Base-by-base conservation (phyloP, 1,140 invertebrate genomes). In the Eupristina koningsbergeri region DNA sequence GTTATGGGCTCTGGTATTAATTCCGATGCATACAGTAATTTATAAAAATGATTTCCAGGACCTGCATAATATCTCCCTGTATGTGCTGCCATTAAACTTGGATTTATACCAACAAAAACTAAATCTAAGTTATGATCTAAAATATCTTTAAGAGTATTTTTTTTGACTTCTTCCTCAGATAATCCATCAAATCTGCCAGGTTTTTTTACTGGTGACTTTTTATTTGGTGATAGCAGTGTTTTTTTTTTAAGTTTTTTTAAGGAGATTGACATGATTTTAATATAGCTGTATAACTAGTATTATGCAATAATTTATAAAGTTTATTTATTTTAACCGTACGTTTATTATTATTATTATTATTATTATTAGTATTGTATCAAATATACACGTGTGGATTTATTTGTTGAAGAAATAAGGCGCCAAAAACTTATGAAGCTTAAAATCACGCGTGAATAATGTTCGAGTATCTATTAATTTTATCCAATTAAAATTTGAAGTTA, bases 1-100 rank as follows among this genome's bases (percentile, higher is more conserved):
- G 74, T 90, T 6, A 92, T 34, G 39, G 83, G 85, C 79, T 58
- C 64, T 13, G 92, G 88, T 8, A 89, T 84, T 31, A 93, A 83
- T 17, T 85, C 87, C 8, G 91, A 92, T 11, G 87, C 88, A 36
- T 90, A 88, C 0, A 93, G 76, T 22, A 93, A 86, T 87, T 92
- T 93, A 58, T 92, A 92, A 85, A 93, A 93, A 83, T 93, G 92
- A 88, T 93, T 93, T 13, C 92, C 91, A 9, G 91, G 91, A 19
- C 91, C 91, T 11, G 91, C 91, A 47, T 93, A 93, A 86, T 93
- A 93, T 78, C 90, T 89, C 31, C 91, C 90, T 78, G 90, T 88
- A 80, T 92, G 86, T 0, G 92, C 91, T 45, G 91, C 89, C 87
- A 88, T 92, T 39, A 93, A 81, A 79, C 92, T 90, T 0, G 92